Conservation (phyloP, 1,140 invertebrate genomes). For the Phymastichus coffea region DNA sequence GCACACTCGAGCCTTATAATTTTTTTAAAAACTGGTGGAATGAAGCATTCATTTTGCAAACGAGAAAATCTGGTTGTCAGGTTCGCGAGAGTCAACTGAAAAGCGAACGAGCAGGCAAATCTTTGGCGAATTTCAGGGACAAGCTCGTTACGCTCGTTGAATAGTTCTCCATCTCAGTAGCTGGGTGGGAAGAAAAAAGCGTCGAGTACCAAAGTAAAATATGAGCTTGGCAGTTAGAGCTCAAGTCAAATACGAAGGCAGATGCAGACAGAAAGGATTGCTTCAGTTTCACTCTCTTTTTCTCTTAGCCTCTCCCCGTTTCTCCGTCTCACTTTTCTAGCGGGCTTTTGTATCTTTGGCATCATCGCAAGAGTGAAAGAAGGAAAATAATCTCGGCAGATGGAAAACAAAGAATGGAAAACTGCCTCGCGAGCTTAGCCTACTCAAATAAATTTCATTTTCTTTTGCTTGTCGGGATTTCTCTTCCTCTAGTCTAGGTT, state of each 20-base stretch:
- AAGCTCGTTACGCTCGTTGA: too few relatives aligned
- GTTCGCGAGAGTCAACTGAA: too few relatives aligned
- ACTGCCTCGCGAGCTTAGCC: slow-evolving; percentile 11
- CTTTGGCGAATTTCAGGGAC: too few relatives aligned
- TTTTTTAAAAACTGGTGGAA: too few relatives aligned
- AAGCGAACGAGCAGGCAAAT: too few relatives aligned
- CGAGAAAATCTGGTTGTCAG: too few relatives aligned
- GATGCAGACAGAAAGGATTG: slow-evolving; percentile 32
- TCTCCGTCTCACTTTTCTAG: too few relatives aligned
- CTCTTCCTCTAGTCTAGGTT: background rate
- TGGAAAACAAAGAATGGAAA: slow-evolving; percentile 19
- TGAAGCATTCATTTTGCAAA: too few relatives aligned
- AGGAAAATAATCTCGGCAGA: slow-evolving; percentile 11
- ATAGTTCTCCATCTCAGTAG: slow-evolving; percentile 33
- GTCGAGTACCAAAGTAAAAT: slow-evolving; percentile 40
- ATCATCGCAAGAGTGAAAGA: background rate
- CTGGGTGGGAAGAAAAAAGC: background rate
- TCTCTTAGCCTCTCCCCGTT: too few relatives aligned
- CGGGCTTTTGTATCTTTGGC: background rate
- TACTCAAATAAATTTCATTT: slow-evolving; percentile 41
- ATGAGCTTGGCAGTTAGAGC: slow-evolving; percentile 42
- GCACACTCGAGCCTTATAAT: too few relatives aligned
- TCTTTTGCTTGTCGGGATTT: background rate
- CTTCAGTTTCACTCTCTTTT: slow-evolving; percentile 23
- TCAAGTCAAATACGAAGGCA: slow-evolving; percentile 44